Evolutionary conservation across 2,888 invertebrate species (phyloP).

Genomic region (Mythimna ferrago): DNA sequence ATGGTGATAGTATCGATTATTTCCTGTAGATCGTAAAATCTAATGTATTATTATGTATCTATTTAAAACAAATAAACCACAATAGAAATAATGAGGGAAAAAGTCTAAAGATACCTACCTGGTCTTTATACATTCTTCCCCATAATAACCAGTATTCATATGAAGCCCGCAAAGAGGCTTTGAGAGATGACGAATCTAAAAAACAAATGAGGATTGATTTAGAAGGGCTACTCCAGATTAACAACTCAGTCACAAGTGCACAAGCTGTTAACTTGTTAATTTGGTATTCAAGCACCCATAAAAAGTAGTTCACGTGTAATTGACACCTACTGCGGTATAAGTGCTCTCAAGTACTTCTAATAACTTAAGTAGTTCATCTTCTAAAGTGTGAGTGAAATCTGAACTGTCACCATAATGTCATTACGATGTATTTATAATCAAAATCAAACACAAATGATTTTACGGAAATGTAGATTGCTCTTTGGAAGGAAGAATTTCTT

Average conservation of each 20-base stretch:
- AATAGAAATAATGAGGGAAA: too few relatives aligned
- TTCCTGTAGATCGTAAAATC: too few relatives aligned
- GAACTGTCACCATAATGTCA: background rate
- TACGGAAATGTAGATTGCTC: background rate
- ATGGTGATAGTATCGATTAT: too few relatives aligned
- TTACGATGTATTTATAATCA: background rate
- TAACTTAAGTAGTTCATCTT: slow-evolving; percentile 20
- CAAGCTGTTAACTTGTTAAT: slow-evolving; percentile 38
- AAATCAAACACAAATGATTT: background rate
- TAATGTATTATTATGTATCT: too few relatives aligned
- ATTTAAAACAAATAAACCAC: too few relatives aligned
- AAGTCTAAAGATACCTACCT: too few relatives aligned
- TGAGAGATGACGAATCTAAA: slow-evolving; percentile 15
- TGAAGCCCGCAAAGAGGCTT: too few relatives aligned
- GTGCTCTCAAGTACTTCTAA: slow-evolving; percentile 39
- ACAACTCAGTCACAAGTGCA: slow-evolving; percentile 17
- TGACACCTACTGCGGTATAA: slow-evolving; percentile 44
- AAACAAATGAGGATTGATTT: slow-evolving; percentile 29
- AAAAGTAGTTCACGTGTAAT: slow-evolving; percentile 58
- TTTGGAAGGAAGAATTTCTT: background rate
- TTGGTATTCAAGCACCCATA: slow-evolving; percentile 32
- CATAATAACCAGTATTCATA: too few relatives aligned
- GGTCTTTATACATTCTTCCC: too few relatives aligned
- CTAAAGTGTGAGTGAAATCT: background rate
- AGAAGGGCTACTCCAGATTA: slow-evolving; percentile 32